phyloP scores from a whole-genome alignment of 1,140 invertebrate species.

The Centruroides vittatus region DNA sequence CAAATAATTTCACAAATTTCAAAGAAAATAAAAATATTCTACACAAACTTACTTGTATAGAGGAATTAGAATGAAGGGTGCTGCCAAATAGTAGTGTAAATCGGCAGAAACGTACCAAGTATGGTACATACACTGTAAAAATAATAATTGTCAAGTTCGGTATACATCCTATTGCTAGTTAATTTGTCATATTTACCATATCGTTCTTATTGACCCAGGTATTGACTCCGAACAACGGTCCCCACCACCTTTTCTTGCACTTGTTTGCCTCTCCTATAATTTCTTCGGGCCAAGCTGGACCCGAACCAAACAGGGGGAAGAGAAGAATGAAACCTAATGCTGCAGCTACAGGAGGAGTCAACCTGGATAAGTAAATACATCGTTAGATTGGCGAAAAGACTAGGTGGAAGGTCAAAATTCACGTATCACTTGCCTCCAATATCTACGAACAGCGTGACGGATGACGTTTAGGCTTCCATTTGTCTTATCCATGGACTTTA shows the following conservation, averaged over 20 bases:
- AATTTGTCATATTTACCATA: neutral
- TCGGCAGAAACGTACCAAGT: slow-evolving; percentile 21
- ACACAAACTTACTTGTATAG: slow-evolving; percentile 16
- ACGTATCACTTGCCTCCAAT: slow-evolving; percentile 8
- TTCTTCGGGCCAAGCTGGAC: slow-evolving; percentile 13
- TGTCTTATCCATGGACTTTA: slow-evolving; percentile 12
- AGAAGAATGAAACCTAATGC: slow-evolving; percentile 13
- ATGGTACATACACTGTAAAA: slow-evolving; percentile 16
- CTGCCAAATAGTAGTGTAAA: slow-evolving; percentile 15
- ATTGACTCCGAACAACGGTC: slow-evolving; percentile 7
- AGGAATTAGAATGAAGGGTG: slow-evolving; percentile 10
- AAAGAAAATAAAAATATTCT: neutral
- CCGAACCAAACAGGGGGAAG: slow-evolving; percentile 13
- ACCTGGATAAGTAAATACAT: slow-evolving; percentile 3
- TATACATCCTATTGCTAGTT: too few relatives aligned
- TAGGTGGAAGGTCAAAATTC: too few relatives aligned
- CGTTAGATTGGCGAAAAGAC: neutral
- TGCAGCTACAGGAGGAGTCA: slow-evolving; percentile 16
- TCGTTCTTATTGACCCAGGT: slow-evolving; percentile 10
- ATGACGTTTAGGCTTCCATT: slow-evolving; percentile 11
- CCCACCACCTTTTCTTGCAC: slow-evolving; percentile 11
- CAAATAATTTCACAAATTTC: too few relatives aligned
- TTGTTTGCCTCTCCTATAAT: slow-evolving; percentile 6
- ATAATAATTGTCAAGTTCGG: neutral
- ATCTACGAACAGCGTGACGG: slow-evolving; percentile 8